Evolutionary conservation across 37 sponge, comb jelly and placozoan genomes (phyloP).

Genomic region (Corticium candelabrum): DNA sequence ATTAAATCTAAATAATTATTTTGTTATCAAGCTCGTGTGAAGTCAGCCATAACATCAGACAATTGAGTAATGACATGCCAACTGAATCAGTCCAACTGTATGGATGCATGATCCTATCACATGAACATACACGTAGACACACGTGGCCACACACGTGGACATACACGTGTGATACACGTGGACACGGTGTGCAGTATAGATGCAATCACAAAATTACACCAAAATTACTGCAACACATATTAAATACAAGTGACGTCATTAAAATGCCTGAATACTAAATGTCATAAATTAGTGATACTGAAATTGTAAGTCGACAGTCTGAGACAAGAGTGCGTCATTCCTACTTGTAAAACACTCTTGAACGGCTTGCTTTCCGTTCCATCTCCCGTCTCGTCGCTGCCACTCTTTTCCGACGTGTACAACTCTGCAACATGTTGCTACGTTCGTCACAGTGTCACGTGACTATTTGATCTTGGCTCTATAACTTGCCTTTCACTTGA

Average conservation of each 20-base stretch:
- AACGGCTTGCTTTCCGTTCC: constrained; percentile 73
- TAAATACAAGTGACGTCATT: neutral
- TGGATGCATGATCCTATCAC: no score
- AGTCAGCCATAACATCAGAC: no score
- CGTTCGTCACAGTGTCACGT: no score
- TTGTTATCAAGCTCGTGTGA: no score
- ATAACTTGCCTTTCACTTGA: neutral
- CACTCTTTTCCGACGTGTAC: constrained; percentile 75
- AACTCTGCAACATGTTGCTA: constrained; percentile 13
- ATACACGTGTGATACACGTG: neutral
- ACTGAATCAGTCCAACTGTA: no score
- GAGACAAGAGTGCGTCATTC: constrained; percentile 3
- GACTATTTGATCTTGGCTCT: neutral
- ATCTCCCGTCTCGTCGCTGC: constrained; percentile 73
- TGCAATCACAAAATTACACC: neutral
- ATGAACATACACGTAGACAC: neutral
- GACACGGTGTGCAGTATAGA: neutral
- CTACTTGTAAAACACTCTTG: constrained; percentile 70
- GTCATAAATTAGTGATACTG: neutral
- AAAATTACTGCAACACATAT: neutral
- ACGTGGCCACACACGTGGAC: neutral
- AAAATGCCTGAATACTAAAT: neutral
- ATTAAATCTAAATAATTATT: no score
- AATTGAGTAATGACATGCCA: no score
- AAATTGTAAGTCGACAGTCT: no score